A percentile compares a stretch with the other conserved stretches of the same genome.
Conservation (phyloP, 2,888 invertebrate species). For the Coenonympha arcania region DNA sequence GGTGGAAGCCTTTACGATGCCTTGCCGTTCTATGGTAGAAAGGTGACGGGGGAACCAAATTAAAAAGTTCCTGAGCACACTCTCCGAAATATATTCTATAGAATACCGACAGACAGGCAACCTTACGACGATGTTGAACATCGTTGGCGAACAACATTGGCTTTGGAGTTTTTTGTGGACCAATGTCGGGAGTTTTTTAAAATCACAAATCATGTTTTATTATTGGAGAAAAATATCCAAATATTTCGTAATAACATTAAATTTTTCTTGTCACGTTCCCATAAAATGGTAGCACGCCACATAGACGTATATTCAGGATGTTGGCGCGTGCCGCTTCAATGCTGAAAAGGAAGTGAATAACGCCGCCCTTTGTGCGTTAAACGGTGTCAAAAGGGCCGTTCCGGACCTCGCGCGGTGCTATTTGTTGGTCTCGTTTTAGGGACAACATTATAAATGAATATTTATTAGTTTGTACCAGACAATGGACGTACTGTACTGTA, state of each 20-base stretch:
- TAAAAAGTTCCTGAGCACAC: too few species aligned
- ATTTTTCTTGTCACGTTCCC: background rate
- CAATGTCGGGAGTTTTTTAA: too few species aligned
- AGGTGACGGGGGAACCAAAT: too few species aligned
- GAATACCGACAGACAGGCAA: too few species aligned
- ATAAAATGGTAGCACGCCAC: background rate
- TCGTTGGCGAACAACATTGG: too few species aligned
- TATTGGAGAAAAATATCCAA: background rate
- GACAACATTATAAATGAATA: conserved; percentile 17
- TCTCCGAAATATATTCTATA: too few species aligned
- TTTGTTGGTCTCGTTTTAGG: conserved; percentile 11
- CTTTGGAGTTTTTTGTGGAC: too few species aligned
- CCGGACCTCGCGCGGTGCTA: background rate
- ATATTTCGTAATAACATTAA: background rate
- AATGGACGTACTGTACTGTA: background rate
- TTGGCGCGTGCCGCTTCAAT: background rate
- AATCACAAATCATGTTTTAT: too few species aligned
- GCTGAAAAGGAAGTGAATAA: conserved; percentile 20
- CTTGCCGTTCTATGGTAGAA: too few species aligned
- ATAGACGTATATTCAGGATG: background rate
- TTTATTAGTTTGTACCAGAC: conserved; percentile 11
- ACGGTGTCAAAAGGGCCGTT: conserved; percentile 13
- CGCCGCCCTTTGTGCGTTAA: conserved; percentile 20
- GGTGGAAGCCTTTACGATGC: too few species aligned
- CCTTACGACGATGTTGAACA: too few species aligned